Evolutionary conservation across 2,888 invertebrate genomes (phyloP).

Genomic region (Allophyes oxyacanthae): DNA sequence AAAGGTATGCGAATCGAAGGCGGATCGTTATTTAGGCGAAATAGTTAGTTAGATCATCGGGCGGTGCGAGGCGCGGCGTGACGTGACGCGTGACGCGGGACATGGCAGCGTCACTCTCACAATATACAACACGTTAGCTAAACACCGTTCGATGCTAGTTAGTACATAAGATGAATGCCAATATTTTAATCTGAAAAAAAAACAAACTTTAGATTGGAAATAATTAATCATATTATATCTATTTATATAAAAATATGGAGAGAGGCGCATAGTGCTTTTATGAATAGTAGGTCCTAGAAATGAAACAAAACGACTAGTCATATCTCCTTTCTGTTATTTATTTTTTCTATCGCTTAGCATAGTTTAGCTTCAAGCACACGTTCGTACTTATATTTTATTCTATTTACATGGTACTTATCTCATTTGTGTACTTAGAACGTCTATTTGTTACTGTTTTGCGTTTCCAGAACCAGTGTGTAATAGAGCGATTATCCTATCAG

Average conservation of each 20-base stretch:
- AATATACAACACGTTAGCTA: conserved; percentile 53
- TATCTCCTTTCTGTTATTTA: conserved; percentile 86
- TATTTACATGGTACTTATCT: conserved; percentile 60
- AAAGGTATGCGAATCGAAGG: conserved; percentile 65
- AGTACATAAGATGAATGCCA: conserved; percentile 86
- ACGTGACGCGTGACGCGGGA: conserved; percentile 27
- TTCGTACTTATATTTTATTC: conserved; percentile 64
- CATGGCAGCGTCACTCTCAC: conserved; percentile 36
- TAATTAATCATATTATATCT: conserved; percentile 87
- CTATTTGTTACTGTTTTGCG: conserved; percentile 52
- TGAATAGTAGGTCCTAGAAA: conserved; percentile 85
- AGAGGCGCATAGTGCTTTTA: conserved; percentile 89
- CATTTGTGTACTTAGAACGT: conserved; percentile 56
- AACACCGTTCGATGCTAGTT: conserved; percentile 79
- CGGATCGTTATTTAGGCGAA: conserved; percentile 67
- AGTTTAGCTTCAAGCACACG: conserved; percentile 89
- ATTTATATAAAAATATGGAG: conserved; percentile 88
- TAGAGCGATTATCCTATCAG: conserved; percentile 42
- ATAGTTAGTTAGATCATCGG: conserved; percentile 70
- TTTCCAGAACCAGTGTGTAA: conserved; percentile 43
- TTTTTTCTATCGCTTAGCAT: conserved; percentile 88
- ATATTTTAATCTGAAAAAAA: conserved; percentile 86
- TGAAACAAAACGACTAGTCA: conserved; percentile 88
- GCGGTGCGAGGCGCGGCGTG: conserved; percentile 59
- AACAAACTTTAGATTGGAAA: conserved; percentile 84